These are phyloP conservation scores for Pygmarrhopalites habei DNA, from an alignment of 1,140 invertebrate genomes.

Conservation along the genomic window DNA sequence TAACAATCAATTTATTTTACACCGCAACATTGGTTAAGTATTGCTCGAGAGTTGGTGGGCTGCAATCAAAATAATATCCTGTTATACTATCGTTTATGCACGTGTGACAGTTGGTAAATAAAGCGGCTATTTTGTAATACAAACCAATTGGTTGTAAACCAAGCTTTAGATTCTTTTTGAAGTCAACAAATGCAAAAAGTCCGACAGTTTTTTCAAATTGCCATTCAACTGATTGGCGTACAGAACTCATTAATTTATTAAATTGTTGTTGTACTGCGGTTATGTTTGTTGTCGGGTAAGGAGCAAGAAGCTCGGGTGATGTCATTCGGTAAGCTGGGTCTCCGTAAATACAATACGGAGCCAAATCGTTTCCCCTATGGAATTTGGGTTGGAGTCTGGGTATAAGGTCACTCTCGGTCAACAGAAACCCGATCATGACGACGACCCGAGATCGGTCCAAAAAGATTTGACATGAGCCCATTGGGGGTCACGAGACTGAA, in stretches of 20 bases:
- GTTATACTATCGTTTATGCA: conserved; percentile 5
- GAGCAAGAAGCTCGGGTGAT: conserved; percentile 10
- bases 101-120: too few species aligned
- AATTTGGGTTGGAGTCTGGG: neutral
- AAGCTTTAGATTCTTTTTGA: too few species aligned
- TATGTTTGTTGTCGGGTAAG: too few species aligned
- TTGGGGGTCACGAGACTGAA: too few species aligned
- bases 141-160: too few species aligned
- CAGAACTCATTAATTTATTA: conserved; percentile 15
- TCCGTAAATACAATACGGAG: conserved; percentile 8
- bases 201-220: conserved; percentile 11
- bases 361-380: neutral
- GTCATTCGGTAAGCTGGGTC: too few species aligned
- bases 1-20: too few species aligned
- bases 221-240: conserved; percentile 12
- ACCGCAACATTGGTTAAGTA: too few species aligned
- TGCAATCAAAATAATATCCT: conserved; percentile 5
- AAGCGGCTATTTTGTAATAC: conserved; percentile 15
- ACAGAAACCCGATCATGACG: conserved; percentile 5
- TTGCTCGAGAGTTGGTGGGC: too few species aligned
- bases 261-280: neutral
- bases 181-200: conserved; percentile 5
- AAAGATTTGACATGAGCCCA: neutral
- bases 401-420: neutral
- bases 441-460: neutral